Base-by-base conservation (phyloP, 2,888 invertebrate species). In the Phytoseiulus persimilis region DNA sequence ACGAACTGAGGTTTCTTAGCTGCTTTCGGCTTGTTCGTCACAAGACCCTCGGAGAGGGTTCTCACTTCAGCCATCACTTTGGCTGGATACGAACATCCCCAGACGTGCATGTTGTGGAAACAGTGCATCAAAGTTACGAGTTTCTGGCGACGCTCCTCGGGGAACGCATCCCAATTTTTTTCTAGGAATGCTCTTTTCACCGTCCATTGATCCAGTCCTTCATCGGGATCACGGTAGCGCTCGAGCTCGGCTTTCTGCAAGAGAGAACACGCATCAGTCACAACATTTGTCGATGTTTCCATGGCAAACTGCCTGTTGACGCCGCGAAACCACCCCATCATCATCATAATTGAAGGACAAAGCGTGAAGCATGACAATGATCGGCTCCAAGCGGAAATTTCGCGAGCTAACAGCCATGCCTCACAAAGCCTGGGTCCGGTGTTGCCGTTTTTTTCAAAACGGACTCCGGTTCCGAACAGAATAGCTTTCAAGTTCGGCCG, bases 31-130 rank as follows among this genome's bases (percentile, higher is more conserved):
- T 87, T 87, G 6, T 9, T 45, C 33, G 32, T 45, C 32, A 87
- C 31, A 23, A 87, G 87, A 5, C 87, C 87, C 23, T n/a, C 87
- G 33, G 87, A 87, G 28, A 87, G 32, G 0, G 31, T 9, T 33
- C 5, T 9, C 6, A 87, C 87, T 31, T 87, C 87, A 11, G 28
- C 33, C 87, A 87, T 87, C 6, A 87, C 87, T n/a, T 28, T 28
- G 87, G 33, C 28, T 1, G 87, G 33, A 87, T 87, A 87, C 39
- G 87, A 87, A 33, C 87, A 87, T 14, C 87, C 87, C 32, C 32
- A 45, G 14, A 87, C 33, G n/a, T 87, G 87, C 32, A 87, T 32
- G 45, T 87, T 87, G 28, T 87, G 87, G 23, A 87, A 87, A 87
- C 87, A 87, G 28, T 87, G 87, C n/a, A 45, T 45, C 32, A 87